phyloP scores from a whole-genome alignment of 2,113 vertebrate species.

The Galbula dea region DNA sequence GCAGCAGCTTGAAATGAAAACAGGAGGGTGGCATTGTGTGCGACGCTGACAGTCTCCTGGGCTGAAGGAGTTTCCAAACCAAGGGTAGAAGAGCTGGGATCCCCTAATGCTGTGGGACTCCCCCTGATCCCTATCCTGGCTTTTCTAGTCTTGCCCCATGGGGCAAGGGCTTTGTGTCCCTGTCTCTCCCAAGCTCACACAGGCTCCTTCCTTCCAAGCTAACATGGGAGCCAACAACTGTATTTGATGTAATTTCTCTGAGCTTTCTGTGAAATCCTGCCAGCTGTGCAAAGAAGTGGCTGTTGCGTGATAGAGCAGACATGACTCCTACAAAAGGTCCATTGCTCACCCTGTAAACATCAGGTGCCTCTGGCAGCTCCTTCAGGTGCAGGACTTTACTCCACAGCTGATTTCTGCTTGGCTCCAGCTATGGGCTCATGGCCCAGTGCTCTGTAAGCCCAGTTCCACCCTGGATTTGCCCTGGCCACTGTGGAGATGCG shows the following conservation, averaged over 20 bases:
- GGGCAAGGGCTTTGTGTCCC: background rate
- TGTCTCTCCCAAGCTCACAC: rapidly evolving
- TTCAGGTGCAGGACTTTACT: background rate
- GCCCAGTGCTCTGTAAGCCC: background rate
- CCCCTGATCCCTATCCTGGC: background rate
- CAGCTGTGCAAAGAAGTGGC: background rate
- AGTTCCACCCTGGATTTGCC: background rate
- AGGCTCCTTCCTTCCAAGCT: background rate
- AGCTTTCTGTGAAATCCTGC: background rate
- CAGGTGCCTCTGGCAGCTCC: background rate
- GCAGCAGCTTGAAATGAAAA: rapidly evolving
- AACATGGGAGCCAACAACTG: rapidly evolving
- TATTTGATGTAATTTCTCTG: background rate
- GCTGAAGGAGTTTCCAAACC: background rate
- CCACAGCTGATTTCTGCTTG: background rate
- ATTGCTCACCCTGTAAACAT: rapidly evolving
- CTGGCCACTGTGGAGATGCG: rapidly evolving
- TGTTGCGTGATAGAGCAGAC: rapidly evolving
- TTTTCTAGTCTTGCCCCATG: rapidly evolving
- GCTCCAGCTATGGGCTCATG: background rate
- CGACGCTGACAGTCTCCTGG: background rate
- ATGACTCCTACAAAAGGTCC: rapidly evolving
- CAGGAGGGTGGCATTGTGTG: rapidly evolving
- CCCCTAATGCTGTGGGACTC: rapidly evolving
- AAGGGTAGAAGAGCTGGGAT: background rate